Conservation (phyloP, 2,888 invertebrate species). For the Lymantria monacha region DNA sequence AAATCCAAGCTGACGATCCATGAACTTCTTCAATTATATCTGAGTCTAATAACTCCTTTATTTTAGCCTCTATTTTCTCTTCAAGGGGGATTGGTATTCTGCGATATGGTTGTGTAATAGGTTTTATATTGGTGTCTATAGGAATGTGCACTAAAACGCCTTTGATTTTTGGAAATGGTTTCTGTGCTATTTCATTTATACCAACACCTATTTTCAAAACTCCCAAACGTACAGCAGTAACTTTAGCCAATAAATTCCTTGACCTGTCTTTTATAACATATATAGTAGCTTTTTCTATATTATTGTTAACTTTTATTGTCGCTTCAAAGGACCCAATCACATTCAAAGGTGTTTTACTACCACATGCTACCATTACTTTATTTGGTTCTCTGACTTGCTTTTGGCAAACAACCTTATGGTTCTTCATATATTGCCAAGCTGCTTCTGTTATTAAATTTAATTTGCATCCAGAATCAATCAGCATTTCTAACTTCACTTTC, state of each 20-base stretch:
- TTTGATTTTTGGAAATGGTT: no score
- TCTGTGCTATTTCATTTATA: no score
- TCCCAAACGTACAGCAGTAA: no score
- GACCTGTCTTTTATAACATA: no score
- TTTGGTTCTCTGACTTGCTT: background rate
- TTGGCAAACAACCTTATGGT: background rate
- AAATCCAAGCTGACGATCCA: slow-evolving; percentile 26
- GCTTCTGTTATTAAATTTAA: background rate
- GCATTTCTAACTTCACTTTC: background rate
- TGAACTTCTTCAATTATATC: slow-evolving; percentile 29
- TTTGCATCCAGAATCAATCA: background rate
- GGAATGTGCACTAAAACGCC: no score
- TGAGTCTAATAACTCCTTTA: slow-evolving; percentile 13
- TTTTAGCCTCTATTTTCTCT: slow-evolving; percentile 18
- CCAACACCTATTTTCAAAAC: no score
- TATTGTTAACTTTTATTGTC: no score
- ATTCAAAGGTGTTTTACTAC: background rate
- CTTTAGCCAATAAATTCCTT: no score
- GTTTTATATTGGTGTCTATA: no score
- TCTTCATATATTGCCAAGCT: background rate
- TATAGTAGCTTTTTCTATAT: no score
- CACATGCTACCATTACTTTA: background rate
- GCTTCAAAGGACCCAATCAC: no score
- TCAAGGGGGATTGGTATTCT: slow-evolving; percentile 1
- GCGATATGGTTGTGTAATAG: no score